Evolutionary conservation across 2,113 vertebrate genomes (phyloP).

Genomic region (Syrmaticus mikado): DNA sequence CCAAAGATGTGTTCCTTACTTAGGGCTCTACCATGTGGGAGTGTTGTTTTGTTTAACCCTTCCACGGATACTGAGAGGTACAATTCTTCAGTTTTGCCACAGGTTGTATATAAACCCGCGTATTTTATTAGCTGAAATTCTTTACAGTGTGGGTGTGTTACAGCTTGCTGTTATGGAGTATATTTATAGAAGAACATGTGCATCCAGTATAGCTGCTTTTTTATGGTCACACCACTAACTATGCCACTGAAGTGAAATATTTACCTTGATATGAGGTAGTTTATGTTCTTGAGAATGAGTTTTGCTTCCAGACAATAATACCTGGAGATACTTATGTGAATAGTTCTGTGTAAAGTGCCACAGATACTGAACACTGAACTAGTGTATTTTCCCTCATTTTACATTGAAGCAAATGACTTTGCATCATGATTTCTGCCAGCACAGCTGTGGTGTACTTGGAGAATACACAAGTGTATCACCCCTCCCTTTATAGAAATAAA

Average conservation of each 20-base stretch:
- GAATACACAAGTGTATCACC: accelerated
- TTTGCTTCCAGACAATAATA: neutral
- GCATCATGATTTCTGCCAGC: neutral
- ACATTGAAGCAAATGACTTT: neutral
- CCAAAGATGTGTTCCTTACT: neutral
- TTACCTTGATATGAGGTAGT: too few species aligned
- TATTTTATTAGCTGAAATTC: neutral
- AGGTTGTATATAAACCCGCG: neutral
- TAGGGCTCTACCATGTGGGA: neutral
- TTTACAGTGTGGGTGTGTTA: neutral
- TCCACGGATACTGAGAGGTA: neutral
- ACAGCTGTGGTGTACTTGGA: accelerated
- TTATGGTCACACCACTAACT: accelerated
- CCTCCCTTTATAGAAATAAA: neutral
- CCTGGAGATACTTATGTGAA: neutral
- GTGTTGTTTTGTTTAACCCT: neutral
- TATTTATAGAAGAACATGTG: accelerated
- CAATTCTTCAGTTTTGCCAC: neutral
- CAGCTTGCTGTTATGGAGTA: neutral
- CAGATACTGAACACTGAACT: accelerated
- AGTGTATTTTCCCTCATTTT: neutral
- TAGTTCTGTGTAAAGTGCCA: accelerated
- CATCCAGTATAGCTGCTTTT: neutral
- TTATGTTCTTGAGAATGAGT: neutral
- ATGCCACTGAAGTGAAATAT: accelerated